phyloP scores from a whole-genome alignment of 2,888 invertebrate genomes.

The Eupsilia transversa region DNA sequence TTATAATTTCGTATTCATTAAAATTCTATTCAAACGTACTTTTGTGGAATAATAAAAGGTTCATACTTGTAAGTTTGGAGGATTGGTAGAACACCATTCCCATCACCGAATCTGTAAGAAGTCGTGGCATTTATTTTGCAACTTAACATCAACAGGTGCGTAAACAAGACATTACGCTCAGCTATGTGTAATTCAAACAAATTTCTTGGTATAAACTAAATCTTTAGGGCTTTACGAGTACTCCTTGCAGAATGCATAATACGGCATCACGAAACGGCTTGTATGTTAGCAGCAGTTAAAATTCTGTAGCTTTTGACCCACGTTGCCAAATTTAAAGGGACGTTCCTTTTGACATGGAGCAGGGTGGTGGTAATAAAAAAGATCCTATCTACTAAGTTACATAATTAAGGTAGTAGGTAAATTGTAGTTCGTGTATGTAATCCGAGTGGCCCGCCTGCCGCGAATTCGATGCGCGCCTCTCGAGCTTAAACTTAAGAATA shows the following conservation, averaged over 20 bases:
- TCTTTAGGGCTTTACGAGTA: constrained; percentile 70
- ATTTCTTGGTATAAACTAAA: constrained; percentile 73
- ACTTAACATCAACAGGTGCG: constrained; percentile 21
- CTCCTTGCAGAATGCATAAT: constrained; percentile 75
- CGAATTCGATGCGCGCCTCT: constrained; percentile 81
- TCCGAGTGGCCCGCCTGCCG: constrained; percentile 81
- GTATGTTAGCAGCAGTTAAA: constrained; percentile 56
- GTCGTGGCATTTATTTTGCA: constrained; percentile 11
- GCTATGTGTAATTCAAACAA: constrained; percentile 73
- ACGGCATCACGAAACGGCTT: constrained; percentile 69
- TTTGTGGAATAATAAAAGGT: not conserved
- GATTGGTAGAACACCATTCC: not conserved
- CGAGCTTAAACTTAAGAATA: constrained; percentile 81
- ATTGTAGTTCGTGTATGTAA: constrained; percentile 70
- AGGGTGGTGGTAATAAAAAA: constrained; percentile 35
- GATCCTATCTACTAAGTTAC: constrained; percentile 55
- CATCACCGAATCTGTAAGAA: constrained; percentile 1
- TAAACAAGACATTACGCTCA: constrained; percentile 23
- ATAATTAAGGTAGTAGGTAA: constrained; percentile 67
- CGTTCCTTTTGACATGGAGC: constrained; percentile 11
- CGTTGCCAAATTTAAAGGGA: constrained; percentile 17
- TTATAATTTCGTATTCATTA: constrained; percentile 43
- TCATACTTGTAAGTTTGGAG: not conserved
- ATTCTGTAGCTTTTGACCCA: constrained; percentile 8
- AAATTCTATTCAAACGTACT: constrained; percentile 6